These are phyloP conservation scores for Alviniconcha strummeri DNA, from an alignment of 2,888 invertebrate genomes.

Conservation along the genomic window DNA sequence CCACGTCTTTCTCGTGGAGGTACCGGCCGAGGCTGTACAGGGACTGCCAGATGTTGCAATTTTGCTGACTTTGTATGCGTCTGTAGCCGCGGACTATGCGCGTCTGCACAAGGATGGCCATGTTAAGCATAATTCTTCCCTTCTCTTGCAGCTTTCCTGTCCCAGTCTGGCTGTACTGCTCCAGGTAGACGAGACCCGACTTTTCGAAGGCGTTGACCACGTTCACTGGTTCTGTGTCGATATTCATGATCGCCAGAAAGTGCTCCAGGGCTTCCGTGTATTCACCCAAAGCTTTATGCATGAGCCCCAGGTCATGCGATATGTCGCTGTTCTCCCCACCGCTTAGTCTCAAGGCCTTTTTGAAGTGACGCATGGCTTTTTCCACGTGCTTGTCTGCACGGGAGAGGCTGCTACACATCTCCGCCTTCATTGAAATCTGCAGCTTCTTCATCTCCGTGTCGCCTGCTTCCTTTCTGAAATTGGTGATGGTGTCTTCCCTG, in stretches of 20 bases:
- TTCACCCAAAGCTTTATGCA: constrained; percentile 14
- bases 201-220: constrained; percentile 26
- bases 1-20: neutral
- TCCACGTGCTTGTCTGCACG: constrained; percentile 7
- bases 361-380: constrained; percentile 13
- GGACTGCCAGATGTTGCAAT: neutral
- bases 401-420: neutral
- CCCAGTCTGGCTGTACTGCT: constrained; percentile 3
- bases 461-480: neutral
- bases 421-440: neutral
- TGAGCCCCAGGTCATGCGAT: constrained; percentile 21
- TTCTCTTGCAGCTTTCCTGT: neutral
- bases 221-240: neutral
- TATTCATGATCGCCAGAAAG: constrained; percentile 14
- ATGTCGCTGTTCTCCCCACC: neutral
- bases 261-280: constrained; percentile 1
- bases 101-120: constrained; percentile 1
- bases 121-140: constrained; percentile 9
- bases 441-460: neutral
- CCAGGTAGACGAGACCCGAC: constrained; percentile 13
- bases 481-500: neutral
- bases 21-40: neutral
- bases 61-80: too few species aligned
- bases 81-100: neutral
- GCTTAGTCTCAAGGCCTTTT: constrained; percentile 17